Conservation (phyloP, 2,113 vertebrate species). For the Orycteropus afer region DNA sequence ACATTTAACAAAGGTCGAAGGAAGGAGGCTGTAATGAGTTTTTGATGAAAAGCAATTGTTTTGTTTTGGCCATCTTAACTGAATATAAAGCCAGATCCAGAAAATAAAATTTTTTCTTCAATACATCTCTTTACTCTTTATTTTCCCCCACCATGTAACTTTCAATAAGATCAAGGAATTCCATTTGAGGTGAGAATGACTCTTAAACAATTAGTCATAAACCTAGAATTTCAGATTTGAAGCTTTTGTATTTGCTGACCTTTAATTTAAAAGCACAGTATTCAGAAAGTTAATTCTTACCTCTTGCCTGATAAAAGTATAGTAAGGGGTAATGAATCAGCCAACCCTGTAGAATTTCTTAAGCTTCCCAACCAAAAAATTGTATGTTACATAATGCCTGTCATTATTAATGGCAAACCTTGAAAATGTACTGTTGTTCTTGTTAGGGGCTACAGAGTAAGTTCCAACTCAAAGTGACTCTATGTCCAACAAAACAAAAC, state of each 20-base stretch:
- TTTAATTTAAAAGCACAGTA: constrained; percentile 29
- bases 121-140: background rate
- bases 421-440: background rate
- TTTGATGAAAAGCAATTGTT: background rate
- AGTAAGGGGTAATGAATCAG: background rate
- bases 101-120: background rate
- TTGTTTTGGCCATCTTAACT: background rate
- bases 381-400: background rate
- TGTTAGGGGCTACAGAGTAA: too few relatives aligned
- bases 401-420: background rate
- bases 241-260: background rate
- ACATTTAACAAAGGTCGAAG: constrained; percentile 21
- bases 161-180: background rate
- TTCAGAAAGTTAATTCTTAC: background rate
- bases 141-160: background rate
- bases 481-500: too few relatives aligned
- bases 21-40: constrained; percentile 9
- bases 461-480: too few relatives aligned
- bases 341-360: background rate
- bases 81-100: background rate
- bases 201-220: background rate
- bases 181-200: background rate
- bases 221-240: background rate
- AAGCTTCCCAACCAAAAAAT: background rate
- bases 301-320: background rate